Evolutionary conservation across 2,113 vertebrate genomes (phyloP).

Genomic region (Silurus glanis): DNA sequence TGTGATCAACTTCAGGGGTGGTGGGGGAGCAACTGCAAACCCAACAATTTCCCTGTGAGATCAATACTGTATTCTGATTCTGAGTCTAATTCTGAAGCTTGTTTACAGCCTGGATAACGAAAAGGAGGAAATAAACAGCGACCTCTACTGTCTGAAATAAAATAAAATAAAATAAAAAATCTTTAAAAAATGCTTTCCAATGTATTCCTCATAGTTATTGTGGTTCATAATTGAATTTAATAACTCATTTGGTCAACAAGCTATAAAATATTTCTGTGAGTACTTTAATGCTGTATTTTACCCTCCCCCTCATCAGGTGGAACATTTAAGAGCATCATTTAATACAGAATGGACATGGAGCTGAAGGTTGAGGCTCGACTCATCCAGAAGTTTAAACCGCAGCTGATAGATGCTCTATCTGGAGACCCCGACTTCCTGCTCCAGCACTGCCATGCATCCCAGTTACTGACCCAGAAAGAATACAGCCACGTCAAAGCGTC

Average conservation of each 20-base stretch:
- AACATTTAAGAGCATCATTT: background rate
- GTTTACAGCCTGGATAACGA: background rate
- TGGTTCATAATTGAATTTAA: background rate
- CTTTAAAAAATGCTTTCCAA: background rate
- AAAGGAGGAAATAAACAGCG: background rate
- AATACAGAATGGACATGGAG: conserved; percentile 56
- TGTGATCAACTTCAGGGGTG: no score
- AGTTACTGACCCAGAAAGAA: conserved; percentile 57
- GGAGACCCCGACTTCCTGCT: conserved; percentile 68
- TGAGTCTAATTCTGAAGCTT: no score
- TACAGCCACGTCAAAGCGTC: conserved; percentile 66
- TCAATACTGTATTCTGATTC: no score
- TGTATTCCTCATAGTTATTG: background rate
- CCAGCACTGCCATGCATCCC: conserved; percentile 65
- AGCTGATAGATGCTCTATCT: conserved; percentile 65
- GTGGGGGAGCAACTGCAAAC: no score
- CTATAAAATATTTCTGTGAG: background rate
- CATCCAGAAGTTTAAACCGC: conserved; percentile 59
- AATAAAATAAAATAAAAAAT: background rate
- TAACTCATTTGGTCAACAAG: background rate
- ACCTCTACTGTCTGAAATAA: background rate
- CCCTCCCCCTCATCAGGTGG: background rate
- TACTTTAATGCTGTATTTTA: background rate
- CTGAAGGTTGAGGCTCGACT: conserved; percentile 51
- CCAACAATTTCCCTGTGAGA: no score